Conservation (phyloP, 1,140 invertebrate genomes). For the Oryzaephilus surinamensis region DNA sequence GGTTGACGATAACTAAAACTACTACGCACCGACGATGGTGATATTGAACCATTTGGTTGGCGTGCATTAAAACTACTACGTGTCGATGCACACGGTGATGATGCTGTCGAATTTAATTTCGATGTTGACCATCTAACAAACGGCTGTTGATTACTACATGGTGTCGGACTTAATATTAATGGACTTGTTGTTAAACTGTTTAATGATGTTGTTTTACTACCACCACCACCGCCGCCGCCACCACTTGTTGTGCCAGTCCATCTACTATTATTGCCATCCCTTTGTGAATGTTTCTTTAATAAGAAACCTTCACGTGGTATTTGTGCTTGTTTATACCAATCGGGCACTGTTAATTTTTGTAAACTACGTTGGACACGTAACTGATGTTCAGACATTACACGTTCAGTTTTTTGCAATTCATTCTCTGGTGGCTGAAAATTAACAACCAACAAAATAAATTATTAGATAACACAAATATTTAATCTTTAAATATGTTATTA, state of each 20-base stretch:
- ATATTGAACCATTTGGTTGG: conserved; percentile 33
- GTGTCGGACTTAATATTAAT: conserved; percentile 28
- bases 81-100: conserved; percentile 52
- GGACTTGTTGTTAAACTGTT: conserved; percentile 37
- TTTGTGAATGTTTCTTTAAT: conserved; percentile 28
- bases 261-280: no score
- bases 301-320: conserved; percentile 57
- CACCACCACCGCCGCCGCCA: conserved; percentile 32
- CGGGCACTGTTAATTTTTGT: conserved; percentile 85
- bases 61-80: conserved; percentile 49
- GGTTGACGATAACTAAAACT: conserved; percentile 61
- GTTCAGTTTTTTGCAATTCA: conserved; percentile 75
- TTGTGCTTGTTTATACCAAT: conserved; percentile 85
- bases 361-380: conserved; percentile 82
- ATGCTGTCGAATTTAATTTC: conserved; percentile 63
- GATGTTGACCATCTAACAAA: conserved; percentile 80
- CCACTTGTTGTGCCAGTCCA: conserved; percentile 26
- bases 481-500: neutral
- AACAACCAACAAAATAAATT: conserved; percentile 20
- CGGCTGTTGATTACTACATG: conserved; percentile 23
- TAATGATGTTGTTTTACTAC: conserved; percentile 33
- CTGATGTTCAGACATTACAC: conserved; percentile 81
- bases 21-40: conserved; percentile 38
- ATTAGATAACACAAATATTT: neutral
- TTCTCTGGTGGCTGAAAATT: conserved; percentile 78